These are phyloP conservation scores for Anorthoa munda DNA, from an alignment of 2,888 invertebrate genomes.

Conservation along the genomic window DNA sequence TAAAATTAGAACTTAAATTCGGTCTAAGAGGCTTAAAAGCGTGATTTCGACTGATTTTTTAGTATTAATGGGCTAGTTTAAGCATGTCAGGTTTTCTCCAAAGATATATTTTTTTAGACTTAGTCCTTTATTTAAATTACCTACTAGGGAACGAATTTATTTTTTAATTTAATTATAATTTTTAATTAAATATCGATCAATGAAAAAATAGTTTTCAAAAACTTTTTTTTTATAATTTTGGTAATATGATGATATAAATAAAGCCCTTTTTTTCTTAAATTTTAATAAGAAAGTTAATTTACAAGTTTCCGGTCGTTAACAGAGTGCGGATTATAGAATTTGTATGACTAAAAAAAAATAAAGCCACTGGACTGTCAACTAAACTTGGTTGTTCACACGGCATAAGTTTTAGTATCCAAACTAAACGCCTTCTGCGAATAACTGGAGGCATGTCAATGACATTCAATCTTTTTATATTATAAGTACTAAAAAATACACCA, in stretches of 20 bases:
- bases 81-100: neutral
- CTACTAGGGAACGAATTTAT: neutral
- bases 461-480: neutral
- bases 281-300: neutral
- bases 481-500: neutral
- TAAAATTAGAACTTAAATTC: neutral
- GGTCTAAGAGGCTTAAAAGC: neutral
- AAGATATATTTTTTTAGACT: neutral
- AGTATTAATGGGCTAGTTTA: neutral
- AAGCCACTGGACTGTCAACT: neutral
- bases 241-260: neutral
- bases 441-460: conserved; percentile 12
- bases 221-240: too few relatives aligned
- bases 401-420: neutral
- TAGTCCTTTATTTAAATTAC: neutral
- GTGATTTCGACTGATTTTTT: neutral
- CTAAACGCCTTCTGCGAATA: neutral
- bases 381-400: neutral
- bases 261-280: neutral
- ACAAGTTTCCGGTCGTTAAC: neutral
- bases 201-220: neutral
- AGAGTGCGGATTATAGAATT: conserved; percentile 1
- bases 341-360: neutral
- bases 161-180: neutral
- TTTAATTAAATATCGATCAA: neutral